Percentiles rank a stretch among this genome's conserved stretches.
Conservation (phyloP, 2,797 vertebrate species). For the Coracias cyanogaster region DNA sequence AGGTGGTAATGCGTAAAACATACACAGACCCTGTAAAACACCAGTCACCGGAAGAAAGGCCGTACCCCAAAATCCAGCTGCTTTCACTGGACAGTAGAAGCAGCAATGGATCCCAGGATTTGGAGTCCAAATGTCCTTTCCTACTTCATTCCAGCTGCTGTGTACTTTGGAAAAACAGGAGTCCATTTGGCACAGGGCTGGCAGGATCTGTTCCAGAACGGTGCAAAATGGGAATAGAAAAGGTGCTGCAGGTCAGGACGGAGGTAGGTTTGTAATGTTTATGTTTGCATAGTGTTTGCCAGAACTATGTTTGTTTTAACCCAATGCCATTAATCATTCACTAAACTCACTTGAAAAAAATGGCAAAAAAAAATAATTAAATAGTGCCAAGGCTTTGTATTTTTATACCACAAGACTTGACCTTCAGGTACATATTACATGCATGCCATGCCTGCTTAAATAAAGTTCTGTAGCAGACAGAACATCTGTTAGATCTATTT, state of each 20-base stretch:
- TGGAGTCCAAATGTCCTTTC: not conserved
- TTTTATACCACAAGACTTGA: conserved; percentile 27
- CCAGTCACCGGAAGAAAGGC: not conserved
- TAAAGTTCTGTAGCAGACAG: conserved; percentile 57
- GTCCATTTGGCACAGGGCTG: not conserved
- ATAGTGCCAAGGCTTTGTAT: not conserved
- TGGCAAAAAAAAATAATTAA: conserved; percentile 46
- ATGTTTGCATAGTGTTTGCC: conserved; percentile 38
- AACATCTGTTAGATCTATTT: conserved; percentile 68
- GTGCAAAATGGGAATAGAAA: conserved; percentile 11
- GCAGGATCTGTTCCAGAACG: not conserved
- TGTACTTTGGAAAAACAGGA: not conserved
- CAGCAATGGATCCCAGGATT: not conserved
- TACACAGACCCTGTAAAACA: not conserved
- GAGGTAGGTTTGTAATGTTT: not conserved
- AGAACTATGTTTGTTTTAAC: not conserved
- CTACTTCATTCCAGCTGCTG: not conserved
- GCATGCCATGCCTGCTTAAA: conserved; percentile 40
- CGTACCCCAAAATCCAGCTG: not conserved
- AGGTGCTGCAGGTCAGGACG: conserved; percentile 23
- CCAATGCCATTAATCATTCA: conserved; percentile 46
- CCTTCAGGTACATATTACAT: conserved; percentile 46
- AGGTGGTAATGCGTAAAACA: not conserved
- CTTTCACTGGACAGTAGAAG: not conserved
- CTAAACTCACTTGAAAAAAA: conserved; percentile 25